Evolutionary conservation across 2,113 vertebrate species (phyloP), one percentile per base, ranked within the genome.

Genomic region (Glaucomys volans): DNA sequence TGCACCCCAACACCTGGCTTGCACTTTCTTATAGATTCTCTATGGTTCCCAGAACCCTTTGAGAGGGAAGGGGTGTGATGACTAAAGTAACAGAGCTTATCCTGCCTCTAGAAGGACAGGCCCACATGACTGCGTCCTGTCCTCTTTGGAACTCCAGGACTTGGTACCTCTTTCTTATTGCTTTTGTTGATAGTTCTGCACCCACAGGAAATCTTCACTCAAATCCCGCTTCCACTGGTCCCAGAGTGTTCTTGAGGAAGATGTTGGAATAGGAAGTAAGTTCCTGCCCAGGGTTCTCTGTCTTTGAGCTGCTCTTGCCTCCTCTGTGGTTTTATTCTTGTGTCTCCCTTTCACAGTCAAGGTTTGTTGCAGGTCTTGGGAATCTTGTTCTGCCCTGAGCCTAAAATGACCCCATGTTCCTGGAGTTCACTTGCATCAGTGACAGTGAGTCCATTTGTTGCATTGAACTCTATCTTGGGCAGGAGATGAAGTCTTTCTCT

Each of bases 21-120:
- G 6, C 54, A 5, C 74, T 52, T 17, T 44, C 44, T 30, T 30
- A 8, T 0, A 40, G 28, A 28, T 35, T 77, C 81, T 47, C 57
- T n/a, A 7, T 24, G 4, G 6, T 16, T 11, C 22, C 3, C 7
- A 32, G 32, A 2, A 47, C 1, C 1, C 22, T 7, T 44, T 40
- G 32, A 24, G 4, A 0, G 13, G 32, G 12, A 24, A 26, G 59
- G 32, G 4, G 30, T n/a, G 1, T 37, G 59, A 32, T 59, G 17
- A 32, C 10, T 40, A 35, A 81, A 4, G 16, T 52, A 22, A n/a
- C 76, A 79, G 17, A 52, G 17, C 59, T 62, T 24, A 62, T 24
- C 59, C 24, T 62, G 59, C 59, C 9, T 62, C 17, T 32, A 13
- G 17, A 35, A 11, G 62, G 26, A 18, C 35, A 40, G 69, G 57